Evolutionary conservation across 1,140 invertebrate species (phyloP), one percentile per base, ranked within the genome.

Genomic region (Drosophila pseudoananassae): DNA sequence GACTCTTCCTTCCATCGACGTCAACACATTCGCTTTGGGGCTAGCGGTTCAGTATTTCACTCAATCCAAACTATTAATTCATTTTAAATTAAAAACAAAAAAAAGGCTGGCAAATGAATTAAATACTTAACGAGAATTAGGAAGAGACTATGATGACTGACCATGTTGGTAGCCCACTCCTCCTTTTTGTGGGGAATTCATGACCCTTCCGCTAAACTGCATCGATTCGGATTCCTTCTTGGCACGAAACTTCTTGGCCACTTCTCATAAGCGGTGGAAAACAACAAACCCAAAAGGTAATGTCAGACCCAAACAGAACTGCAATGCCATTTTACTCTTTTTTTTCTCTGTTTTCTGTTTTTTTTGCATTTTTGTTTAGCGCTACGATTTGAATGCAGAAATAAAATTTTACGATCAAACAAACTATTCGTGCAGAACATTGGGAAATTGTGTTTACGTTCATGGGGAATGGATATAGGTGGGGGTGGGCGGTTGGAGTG

Each of bases 351-450:
- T 27, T 27, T 27, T 14, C 23, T 49, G 31, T 55, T 70, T 9
- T 66, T 80, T 46, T 50, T 71, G 57, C 52, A 72, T 76, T 76
- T 78, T 75, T 78, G 78, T 76, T 77, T 64, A 65, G 64, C 56
- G 51, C 61, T 60, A 66, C 81, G 81, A 80, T 84, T 84, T 77
- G 81, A 85, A 85, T 85, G 81, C 82, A 77, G 84, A 87, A 82
- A 88, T 85, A 87, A 88, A 85, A 85, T 85, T 85, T 85, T 85
- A 85, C 75, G 82, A 85, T 87, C 82, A 85, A 85, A 85, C 82
- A 85, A 85, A 85, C 82, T 88, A 82, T 85, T 85, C 82, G 82
- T 85, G 82, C 82, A 85, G 82, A 85, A 85, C 82, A 85, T 85
- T 76, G 82, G 82, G 72, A 85, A 85, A 85, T 85, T 85, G 78